A percentile compares a stretch with the other conserved stretches of the same genome.
phyloP scores from a whole-genome alignment of 2,113 vertebrate genomes.

The Neogale vison region DNA sequence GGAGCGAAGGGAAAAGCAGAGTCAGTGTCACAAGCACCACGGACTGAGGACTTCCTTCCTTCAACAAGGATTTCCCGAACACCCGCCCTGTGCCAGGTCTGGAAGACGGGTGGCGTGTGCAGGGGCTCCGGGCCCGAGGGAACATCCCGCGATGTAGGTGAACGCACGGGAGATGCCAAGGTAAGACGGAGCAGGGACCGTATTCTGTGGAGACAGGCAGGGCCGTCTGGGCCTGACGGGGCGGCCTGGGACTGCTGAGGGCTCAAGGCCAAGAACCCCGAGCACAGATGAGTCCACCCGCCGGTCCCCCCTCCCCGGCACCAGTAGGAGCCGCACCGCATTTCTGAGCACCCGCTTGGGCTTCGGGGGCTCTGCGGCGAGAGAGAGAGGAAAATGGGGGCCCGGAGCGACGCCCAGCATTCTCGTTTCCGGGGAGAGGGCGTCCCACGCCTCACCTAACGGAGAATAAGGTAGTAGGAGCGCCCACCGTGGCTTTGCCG shows the following conservation, averaged over 20 bases:
- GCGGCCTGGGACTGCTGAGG: not conserved
- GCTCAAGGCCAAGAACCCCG: not conserved
- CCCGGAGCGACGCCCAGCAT: fast-evolving
- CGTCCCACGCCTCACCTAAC: not conserved
- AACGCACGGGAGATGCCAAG: conserved; percentile 90
- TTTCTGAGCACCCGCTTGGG: not conserved
- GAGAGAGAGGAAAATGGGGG: not conserved
- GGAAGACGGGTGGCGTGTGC: fast-evolving
- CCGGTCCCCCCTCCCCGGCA: fast-evolving
- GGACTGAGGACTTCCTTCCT: too few species aligned
- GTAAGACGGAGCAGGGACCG: conserved; percentile 88
- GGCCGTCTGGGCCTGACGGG: not conserved
- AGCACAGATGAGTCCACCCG: fast-evolving
- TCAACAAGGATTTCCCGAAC: not conserved
- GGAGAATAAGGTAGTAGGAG: not conserved
- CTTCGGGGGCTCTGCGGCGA: not conserved
- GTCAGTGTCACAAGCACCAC: fast-evolving
- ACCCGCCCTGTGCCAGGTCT: fast-evolving
- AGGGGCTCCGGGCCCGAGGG: conserved; percentile 88
- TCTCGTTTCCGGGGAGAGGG: not conserved
- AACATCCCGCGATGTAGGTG: conserved; percentile 90
- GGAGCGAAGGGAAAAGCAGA: not conserved
- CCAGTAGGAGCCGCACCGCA: not conserved
- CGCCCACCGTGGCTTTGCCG: fast-evolving
- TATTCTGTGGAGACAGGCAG: conserved; percentile 49